Conservation (phyloP, 2,888 invertebrate genomes). For the Drosophila subquinaria region DNA sequence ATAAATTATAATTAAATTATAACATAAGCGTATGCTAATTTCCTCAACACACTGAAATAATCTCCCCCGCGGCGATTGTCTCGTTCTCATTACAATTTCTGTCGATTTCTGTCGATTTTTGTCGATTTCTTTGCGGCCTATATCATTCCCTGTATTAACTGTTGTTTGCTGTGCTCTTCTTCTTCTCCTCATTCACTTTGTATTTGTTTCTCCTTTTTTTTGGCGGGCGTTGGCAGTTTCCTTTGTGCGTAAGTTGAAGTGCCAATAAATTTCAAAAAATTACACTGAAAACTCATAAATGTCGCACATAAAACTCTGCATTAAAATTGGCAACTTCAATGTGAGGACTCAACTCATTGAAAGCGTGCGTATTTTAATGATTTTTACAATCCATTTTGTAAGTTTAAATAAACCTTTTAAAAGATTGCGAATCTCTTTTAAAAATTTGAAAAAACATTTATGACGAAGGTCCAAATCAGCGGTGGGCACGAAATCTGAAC, state of each 20-base stretch:
- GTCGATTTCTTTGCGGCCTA: conserved; percentile 53
- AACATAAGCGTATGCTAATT: conserved; percentile 82
- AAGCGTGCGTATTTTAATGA: conserved; percentile 16
- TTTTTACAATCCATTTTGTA: conserved; percentile 17
- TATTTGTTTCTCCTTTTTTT: conserved; percentile 23
- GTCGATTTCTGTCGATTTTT: conserved; percentile 55
- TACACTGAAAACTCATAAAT: conserved; percentile 60
- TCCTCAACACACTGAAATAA: conserved; percentile 39
- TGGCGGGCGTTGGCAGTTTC: conserved; percentile 38
- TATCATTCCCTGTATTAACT: conserved; percentile 43
- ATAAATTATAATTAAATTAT: conserved; percentile 85
- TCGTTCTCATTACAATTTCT: conserved; percentile 60
- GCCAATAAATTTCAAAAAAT: conserved; percentile 56
- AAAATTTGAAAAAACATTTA: neutral
- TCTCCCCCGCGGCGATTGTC: conserved; percentile 69
- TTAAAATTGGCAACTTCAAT: conserved; percentile 45
- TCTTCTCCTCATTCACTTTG: conserved; percentile 9
- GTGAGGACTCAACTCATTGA: conserved; percentile 13
- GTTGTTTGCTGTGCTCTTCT: conserved; percentile 16
- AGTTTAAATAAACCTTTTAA: conserved; percentile 1
- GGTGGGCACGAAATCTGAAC: no score
- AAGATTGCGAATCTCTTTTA: neutral
- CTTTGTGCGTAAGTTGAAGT: conserved; percentile 53
- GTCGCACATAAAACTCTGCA: conserved; percentile 44
- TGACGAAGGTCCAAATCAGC: no score